These are phyloP conservation scores for Gallinago undulata DNA, from an alignment of 2,113 vertebrate species.

Conservation along the genomic window DNA sequence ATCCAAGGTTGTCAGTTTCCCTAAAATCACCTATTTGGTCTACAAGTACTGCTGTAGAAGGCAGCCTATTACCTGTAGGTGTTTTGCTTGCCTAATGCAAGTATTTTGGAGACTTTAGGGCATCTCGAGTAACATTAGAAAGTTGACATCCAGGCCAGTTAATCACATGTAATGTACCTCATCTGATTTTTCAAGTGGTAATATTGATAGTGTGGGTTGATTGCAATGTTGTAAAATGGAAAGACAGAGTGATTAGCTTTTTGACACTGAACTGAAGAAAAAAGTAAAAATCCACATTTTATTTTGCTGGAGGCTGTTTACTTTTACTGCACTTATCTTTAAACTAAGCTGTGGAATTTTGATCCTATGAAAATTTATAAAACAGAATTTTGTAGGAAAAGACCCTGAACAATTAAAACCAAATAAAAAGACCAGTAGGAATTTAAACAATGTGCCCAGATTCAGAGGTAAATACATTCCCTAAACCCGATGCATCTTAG, in stretches of 20 bases:
- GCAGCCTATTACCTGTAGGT: background rate
- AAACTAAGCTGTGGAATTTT: background rate
- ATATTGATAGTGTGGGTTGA: background rate
- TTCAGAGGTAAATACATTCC: background rate
- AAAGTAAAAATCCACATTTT: background rate
- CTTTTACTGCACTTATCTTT: background rate
- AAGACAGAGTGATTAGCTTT: background rate
- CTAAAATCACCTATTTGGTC: background rate
- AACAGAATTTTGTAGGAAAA: background rate
- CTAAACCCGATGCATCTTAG: background rate
- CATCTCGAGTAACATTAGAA: background rate
- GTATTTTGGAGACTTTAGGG: background rate
- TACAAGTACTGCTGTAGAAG: background rate
- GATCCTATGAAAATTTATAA: background rate
- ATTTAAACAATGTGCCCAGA: background rate
- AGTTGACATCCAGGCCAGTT: background rate
- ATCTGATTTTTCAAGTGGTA: background rate
- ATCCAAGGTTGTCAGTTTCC: background rate
- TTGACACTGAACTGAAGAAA: background rate
- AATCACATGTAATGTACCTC: background rate
- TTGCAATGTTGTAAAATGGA: background rate
- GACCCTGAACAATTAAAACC: accelerated
- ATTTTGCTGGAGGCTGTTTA: background rate
- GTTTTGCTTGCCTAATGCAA: background rate
- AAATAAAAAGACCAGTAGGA: background rate